Conservation (phyloP, 2,113 vertebrate species). For the Chinchilla lanigera region DNA sequence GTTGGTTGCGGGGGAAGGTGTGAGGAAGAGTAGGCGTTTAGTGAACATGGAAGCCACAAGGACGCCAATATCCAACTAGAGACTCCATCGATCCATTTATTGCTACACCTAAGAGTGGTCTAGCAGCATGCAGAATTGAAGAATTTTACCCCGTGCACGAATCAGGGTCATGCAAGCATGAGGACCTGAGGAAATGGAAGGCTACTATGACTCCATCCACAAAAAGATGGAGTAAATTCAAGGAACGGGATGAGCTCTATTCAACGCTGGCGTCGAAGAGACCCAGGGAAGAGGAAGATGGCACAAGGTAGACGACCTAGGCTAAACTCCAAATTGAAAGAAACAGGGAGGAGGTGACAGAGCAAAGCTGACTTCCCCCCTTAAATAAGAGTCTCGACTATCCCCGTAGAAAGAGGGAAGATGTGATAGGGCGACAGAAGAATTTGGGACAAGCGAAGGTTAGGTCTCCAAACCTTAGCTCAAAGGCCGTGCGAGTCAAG, state of each 20-base stretch:
- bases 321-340: slow-evolving; percentile 27
- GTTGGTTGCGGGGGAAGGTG: not conserved
- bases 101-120: slow-evolving; percentile 1
- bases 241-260: not conserved
- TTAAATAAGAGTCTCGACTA: slow-evolving; percentile 33
- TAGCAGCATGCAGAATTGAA: not conserved
- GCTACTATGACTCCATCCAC: slow-evolving; percentile 27
- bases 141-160: not conserved
- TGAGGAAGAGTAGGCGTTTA: not conserved
- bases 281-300: not conserved
- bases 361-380: not conserved
- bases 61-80: slow-evolving; percentile 5
- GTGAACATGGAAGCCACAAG: not conserved
- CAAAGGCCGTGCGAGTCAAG: not conserved
- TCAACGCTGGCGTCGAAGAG: slow-evolving; percentile 52
- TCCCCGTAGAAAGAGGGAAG: not conserved
- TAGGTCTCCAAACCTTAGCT: slow-evolving; percentile 13
- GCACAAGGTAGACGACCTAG: not conserved
- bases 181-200: slow-evolving; percentile 59
- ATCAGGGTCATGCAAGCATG: slow-evolving; percentile 3
- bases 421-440: not conserved
- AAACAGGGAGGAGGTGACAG: not conserved
- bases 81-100: not conserved
- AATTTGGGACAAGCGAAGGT: not conserved
- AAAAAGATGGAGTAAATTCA: slow-evolving; percentile 66